Conservation (phyloP, 2,888 invertebrate genomes). For the Villa cingulata region DNA sequence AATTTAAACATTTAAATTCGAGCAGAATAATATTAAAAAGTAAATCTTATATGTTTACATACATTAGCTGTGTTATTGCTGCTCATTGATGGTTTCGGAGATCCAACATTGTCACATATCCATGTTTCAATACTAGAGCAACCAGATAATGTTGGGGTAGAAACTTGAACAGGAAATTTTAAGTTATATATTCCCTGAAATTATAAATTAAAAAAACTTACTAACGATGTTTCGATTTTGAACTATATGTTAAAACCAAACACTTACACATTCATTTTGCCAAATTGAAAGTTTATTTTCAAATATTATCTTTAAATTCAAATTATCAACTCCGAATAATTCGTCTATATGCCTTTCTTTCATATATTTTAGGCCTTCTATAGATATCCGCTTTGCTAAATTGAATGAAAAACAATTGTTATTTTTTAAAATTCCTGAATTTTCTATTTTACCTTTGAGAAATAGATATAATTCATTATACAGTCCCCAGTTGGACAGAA, state of each 20-base stretch:
- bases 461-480: background rate
- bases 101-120: background rate
- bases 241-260: background rate
- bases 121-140: background rate
- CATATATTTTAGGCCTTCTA: background rate
- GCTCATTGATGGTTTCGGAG: background rate
- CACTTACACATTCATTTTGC: background rate
- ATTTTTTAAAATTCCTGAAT: background rate
- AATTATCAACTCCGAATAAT: background rate
- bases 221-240: background rate
- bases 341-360: slow-evolving; percentile 1
- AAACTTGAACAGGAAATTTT: background rate
- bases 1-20: background rate
- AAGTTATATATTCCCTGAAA: background rate
- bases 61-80: background rate
- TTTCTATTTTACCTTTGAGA: background rate
- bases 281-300: background rate
- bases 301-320: background rate
- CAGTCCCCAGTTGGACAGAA: background rate
- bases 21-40: background rate
- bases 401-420: background rate
- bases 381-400: background rate
- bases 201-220: background rate
- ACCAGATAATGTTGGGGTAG: background rate
- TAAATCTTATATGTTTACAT: background rate